Percentiles rank a stretch among this genome's conserved stretches.
Evolutionary conservation across 2,888 invertebrate species (phyloP).

Genomic region (Cylindroiulus punctatus): DNA sequence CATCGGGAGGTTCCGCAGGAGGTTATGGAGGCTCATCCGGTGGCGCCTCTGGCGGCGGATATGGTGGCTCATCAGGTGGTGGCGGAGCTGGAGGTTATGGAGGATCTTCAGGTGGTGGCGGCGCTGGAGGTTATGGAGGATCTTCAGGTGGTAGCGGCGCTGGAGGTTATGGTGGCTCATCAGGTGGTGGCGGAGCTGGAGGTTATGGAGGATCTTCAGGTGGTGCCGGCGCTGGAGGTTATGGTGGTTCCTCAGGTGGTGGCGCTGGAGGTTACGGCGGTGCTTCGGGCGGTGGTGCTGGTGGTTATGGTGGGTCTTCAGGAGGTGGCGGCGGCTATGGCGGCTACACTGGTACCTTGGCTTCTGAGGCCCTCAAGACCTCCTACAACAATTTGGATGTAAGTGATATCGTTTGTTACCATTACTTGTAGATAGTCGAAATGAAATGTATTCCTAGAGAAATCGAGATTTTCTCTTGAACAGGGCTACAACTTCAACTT

Average conservation of each 20-base stretch:
- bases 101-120: not conserved
- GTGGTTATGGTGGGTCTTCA: slow-evolving; percentile 31
- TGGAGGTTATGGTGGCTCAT: slow-evolving; percentile 51
- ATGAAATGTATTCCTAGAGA: not conserved
- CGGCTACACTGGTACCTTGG: slow-evolving; percentile 11
- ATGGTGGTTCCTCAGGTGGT: not conserved
- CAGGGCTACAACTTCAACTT: slow-evolving; percentile 79
- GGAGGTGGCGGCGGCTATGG: slow-evolving; percentile 23
- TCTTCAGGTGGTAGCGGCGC: slow-evolving; percentile 27
- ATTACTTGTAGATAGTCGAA: not conserved
- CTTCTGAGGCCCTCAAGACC: slow-evolving; percentile 53
- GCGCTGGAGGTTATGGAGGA: not conserved
- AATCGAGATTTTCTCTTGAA: not conserved
- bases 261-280: not conserved
- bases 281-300: not conserved
- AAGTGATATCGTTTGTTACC: slow-evolving; percentile 16
- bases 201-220: slow-evolving; percentile 47
- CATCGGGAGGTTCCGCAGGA: not conserved
- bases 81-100: not conserved
- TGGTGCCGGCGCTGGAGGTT: not conserved
- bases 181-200: not conserved
- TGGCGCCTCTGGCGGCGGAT: not conserved
- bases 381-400: slow-evolving; percentile 55
- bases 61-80: not conserved
- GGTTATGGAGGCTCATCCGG: too few relatives aligned